These are phyloP conservation scores for Brachyistius frenatus DNA, from an alignment of 2,113 vertebrate genomes.

Conservation along the genomic window DNA sequence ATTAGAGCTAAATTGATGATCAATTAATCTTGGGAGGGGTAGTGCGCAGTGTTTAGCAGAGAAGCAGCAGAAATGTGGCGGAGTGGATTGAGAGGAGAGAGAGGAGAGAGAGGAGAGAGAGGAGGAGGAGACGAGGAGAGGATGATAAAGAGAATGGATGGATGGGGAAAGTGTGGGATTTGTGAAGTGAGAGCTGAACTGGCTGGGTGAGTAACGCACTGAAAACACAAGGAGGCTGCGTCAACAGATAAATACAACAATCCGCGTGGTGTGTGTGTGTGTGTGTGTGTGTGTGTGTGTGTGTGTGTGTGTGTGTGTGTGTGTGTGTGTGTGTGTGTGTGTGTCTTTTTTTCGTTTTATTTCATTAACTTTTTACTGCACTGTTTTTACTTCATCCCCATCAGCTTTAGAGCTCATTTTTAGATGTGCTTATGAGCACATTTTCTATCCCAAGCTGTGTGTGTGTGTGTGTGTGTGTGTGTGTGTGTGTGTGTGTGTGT, in stretches of 20 bases:
- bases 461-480: not conserved
- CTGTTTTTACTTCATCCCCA: not conserved
- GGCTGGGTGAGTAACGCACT: slow-evolving; percentile 91
- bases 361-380: slow-evolving; percentile 4
- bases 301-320: no score
- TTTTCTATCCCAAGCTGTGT: not conserved
- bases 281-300: no score
- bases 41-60: slow-evolving; percentile 96
- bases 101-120: slow-evolving; percentile 78
- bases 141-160: slow-evolving; percentile 96
- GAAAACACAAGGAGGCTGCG: slow-evolving; percentile 88
- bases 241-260: slow-evolving; percentile 24
- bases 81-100: slow-evolving; percentile 73
- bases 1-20: slow-evolving; percentile 99
- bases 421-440: no score
- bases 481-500: not conserved
- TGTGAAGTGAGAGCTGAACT: slow-evolving; percentile 94
- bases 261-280: not conserved
- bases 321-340: no score
- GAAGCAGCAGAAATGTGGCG: slow-evolving; percentile 88
- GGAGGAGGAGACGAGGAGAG: slow-evolving; percentile 83
- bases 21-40: slow-evolving; percentile 99
- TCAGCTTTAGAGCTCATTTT: no score
- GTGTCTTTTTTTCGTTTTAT: not conserved
- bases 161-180: slow-evolving; percentile 90